Percentiles rank a stretch among this genome's conserved stretches.
Evolutionary conservation across 1,140 invertebrate species (phyloP).

Genomic region (Homalodisca vitripennis): DNA sequence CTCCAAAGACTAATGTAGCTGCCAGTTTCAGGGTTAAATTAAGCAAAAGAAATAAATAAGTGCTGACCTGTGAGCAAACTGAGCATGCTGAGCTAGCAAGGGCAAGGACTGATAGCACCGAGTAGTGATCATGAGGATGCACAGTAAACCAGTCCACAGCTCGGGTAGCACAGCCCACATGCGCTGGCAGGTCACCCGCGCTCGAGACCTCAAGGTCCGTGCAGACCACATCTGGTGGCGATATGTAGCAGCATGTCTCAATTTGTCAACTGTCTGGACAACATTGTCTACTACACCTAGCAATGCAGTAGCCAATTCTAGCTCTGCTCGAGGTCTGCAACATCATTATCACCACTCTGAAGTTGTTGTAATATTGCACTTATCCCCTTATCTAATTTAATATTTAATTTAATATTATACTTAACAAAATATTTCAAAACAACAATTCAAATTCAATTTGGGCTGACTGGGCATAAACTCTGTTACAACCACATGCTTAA

Average conservation of each 20-base stretch:
- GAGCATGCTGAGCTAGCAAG: background rate
- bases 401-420: too few species aligned
- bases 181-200: background rate
- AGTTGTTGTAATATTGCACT: too few species aligned
- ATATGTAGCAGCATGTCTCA: background rate
- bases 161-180: constrained; percentile 13
- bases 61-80: background rate
- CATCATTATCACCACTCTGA: too few species aligned
- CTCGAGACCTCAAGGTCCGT: background rate
- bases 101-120: background rate
- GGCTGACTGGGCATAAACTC: too few species aligned
- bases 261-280: background rate
- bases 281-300: background rate
- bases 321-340: background rate
- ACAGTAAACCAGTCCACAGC: background rate
- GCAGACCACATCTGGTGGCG: background rate
- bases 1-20: too few species aligned
- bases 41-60: background rate
- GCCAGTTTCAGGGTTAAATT: too few species aligned
- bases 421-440: too few species aligned
- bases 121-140: background rate
- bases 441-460: too few species aligned
- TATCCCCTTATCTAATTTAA: background rate
- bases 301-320: background rate
- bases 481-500: too few species aligned